These are phyloP conservation scores for Hypanus sabinus DNA, from an alignment of 2,113 vertebrate species.

Conservation along the genomic window DNA sequence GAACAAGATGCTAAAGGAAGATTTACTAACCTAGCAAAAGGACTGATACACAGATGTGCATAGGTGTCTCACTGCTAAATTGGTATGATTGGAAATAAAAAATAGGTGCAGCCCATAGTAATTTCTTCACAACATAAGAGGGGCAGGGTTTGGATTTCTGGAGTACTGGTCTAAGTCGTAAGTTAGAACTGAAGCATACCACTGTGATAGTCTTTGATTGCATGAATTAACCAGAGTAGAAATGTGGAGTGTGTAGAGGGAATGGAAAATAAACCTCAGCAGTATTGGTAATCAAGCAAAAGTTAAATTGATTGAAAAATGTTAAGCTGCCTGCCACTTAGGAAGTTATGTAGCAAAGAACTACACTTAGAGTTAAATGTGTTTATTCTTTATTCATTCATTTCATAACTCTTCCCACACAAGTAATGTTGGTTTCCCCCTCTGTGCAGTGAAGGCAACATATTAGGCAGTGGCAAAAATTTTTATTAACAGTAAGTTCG, in stretches of 20 bases:
- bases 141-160: not conserved
- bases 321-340: not conserved
- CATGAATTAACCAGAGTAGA: not conserved
- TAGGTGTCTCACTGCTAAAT: not conserved
- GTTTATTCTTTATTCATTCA: not conserved
- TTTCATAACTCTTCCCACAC: not conserved
- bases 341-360: not conserved
- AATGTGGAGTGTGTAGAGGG: not conserved
- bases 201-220: not conserved
- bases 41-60: not conserved
- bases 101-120: not conserved
- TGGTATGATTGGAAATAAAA: not conserved
- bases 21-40: not conserved
- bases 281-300: not conserved
- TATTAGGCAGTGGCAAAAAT: not conserved
- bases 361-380: not conserved
- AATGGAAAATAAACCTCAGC: not conserved
- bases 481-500: not conserved
- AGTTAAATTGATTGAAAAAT: not conserved
- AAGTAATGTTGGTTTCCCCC: not conserved
- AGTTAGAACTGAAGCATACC: not conserved
- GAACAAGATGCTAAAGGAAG: not conserved
- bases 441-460: not conserved
- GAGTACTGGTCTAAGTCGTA: not conserved
- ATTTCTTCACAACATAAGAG: not conserved